phyloP scores from a whole-genome alignment of 23 tunicate species.

The Trididemnum clinides region DNA sequence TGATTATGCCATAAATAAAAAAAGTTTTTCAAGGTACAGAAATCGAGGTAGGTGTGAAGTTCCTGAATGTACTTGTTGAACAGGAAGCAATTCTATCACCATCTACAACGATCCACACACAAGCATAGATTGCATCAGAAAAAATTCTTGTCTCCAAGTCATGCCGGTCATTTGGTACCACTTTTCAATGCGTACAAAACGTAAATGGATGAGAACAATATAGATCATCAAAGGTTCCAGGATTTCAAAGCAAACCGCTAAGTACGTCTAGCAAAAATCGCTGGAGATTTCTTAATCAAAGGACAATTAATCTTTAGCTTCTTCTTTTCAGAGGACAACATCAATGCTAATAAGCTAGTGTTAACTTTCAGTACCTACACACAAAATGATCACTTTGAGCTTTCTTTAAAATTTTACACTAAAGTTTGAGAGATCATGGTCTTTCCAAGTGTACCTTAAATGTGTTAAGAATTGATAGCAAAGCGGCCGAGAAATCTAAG shows the following conservation, averaged over 20 bases:
- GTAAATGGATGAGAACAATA: too few species aligned
- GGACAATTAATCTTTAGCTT: background rate
- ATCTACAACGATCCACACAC: background rate
- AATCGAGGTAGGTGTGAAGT: background rate
- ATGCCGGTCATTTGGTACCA: too few species aligned
- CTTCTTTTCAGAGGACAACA: background rate
- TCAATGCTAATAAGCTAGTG: background rate
- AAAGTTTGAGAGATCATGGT: background rate
- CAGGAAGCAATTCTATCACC: background rate
- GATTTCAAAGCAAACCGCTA: background rate
- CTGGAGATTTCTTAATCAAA: background rate
- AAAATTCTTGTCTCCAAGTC: too few species aligned
- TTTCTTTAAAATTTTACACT: background rate
- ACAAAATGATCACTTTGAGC: background rate
- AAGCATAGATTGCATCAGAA: too few species aligned
- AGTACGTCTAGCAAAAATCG: background rate
- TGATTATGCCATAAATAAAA: background rate
- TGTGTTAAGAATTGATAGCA: background rate
- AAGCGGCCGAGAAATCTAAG: conserved; percentile 1
- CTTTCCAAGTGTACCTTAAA: background rate
- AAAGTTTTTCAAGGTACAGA: conserved; percentile 7
- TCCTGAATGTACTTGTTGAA: background rate
- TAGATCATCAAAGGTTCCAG: background rate
- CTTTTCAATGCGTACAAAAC: too few species aligned
- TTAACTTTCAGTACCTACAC: conserved; percentile 8